Evolutionary conservation across 2,888 invertebrate species (phyloP), one percentile per base, ranked within the genome.

Genomic region (Harmothoe impar): DNA sequence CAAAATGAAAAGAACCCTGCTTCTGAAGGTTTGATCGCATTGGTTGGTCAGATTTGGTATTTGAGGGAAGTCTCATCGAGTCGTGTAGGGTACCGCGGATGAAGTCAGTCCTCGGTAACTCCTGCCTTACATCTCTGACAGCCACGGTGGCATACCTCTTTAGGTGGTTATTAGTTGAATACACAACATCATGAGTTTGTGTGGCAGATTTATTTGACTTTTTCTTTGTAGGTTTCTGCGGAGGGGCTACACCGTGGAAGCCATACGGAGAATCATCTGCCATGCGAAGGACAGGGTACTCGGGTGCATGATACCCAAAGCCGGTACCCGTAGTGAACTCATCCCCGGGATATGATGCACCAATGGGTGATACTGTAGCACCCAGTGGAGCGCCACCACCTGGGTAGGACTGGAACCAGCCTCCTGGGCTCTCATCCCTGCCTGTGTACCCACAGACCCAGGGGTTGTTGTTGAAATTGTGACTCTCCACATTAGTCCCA

Each of bases 191-290:
- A 43, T 81, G 10, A 3, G 43, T 15, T 23, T 15, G 81, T 35
- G 35, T 52, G 17, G 31, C 56, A 25, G 25, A 3, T 25, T 54
- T n/a, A 10, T 25, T 52, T 5, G 86, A 12, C 52, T 86, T 86
- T 52, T 54, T 33, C 25, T 33, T 54, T 15, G 17, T 0, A 17
- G 52, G 31, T 86, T 25, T 29, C 31, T 15, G 52, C 0, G 54
- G 33, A 35, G 20, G 43, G 3, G 17, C 81, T 35, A 20, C 86
- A 15, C 86, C 86, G 23, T 86, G 86, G 54, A 86, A 86, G 54
- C 86, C 86, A 86, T 86, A 86, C 1, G 86, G 86, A 33, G 86
- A 86, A 29, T 86, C 86, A 52, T 25, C 86, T 10, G 86, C 86
- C 20, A 86, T 54, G 5, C 86, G 1, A 0, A 86, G 29, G 17